These are phyloP conservation scores for Diploscapter pachys DNA, from an alignment of 1,140 invertebrate genomes.

Conservation along the genomic window DNA sequence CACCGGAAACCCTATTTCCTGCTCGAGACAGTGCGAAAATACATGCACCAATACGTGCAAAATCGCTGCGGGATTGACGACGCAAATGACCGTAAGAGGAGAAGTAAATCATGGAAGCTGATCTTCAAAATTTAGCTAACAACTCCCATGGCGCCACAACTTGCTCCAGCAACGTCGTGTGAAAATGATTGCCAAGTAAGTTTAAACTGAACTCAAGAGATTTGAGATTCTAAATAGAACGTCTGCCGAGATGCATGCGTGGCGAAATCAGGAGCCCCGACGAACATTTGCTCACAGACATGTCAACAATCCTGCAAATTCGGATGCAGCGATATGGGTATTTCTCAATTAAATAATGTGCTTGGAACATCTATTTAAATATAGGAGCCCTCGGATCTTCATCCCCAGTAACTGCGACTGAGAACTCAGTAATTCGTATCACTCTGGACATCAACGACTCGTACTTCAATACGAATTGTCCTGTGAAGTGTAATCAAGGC, in stretches of 20 bases:
- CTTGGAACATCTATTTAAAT: no score
- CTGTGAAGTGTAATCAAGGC: constrained; percentile 17
- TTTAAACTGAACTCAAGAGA: no score
- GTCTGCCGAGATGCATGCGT: constrained; percentile 18
- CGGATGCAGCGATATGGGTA: not conserved
- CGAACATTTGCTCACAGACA: constrained; percentile 12
- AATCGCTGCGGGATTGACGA: not conserved
- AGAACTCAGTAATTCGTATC: constrained; percentile 13
- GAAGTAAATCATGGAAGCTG: not conserved
- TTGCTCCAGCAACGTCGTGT: constrained; percentile 12
- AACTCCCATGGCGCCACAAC: constrained; percentile 12
- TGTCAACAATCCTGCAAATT: constrained; percentile 18
- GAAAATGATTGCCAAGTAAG: constrained; percentile 9
- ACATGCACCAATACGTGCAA: constrained; percentile 12
- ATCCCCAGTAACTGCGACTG: not conserved
- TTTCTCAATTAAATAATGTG: no score
- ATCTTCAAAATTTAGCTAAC: not conserved
- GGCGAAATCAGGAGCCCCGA: constrained; percentile 8
- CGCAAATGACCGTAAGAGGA: constrained; percentile 1
- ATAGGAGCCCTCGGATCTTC: no score
- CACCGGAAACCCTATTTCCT: constrained; percentile 18
- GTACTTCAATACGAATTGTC: constrained; percentile 19
- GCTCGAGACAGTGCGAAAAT: constrained; percentile 13
- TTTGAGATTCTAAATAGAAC: not conserved
- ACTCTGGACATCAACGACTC: constrained; percentile 21